phyloP scores from a whole-genome alignment of 2,888 invertebrate genomes.

The Aelia acuminata region DNA sequence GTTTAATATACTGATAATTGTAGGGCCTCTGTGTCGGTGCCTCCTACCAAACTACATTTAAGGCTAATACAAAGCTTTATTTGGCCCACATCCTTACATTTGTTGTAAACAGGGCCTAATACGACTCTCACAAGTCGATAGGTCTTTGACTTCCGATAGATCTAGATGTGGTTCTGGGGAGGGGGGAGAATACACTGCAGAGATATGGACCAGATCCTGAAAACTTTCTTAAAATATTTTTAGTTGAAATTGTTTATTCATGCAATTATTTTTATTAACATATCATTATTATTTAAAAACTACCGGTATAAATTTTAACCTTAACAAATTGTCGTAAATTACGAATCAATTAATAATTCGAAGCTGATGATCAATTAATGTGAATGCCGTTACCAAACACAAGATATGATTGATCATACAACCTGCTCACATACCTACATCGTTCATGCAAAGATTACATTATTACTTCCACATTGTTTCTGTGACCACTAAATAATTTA shows the following conservation, averaged over 20 bases:
- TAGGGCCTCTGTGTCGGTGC: no score
- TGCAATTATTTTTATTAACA: neutral
- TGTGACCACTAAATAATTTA: neutral
- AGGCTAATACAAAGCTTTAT: neutral
- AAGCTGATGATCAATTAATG: neutral
- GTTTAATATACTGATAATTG: no score
- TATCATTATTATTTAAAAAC: neutral
- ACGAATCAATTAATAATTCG: neutral
- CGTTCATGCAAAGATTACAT: neutral
- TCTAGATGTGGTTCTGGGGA: neutral
- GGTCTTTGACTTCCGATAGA: constrained; percentile 14
- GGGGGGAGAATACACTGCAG: neutral
- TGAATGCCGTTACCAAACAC: neutral
- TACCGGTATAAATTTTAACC: neutral
- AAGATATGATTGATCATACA: neutral
- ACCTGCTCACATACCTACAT: neutral
- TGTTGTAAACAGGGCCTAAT: neutral
- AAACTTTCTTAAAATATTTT: neutral
- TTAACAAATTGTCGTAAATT: neutral
- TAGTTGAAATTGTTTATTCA: no score
- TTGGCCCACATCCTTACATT: neutral
- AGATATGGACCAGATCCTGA: neutral
- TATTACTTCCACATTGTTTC: neutral
- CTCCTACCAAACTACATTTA: no score
- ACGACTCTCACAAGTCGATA: neutral